Evolutionary conservation across 2,888 invertebrate species (phyloP), one percentile per base, ranked within the genome.

Genomic region (Mesoligia furuncula): DNA sequence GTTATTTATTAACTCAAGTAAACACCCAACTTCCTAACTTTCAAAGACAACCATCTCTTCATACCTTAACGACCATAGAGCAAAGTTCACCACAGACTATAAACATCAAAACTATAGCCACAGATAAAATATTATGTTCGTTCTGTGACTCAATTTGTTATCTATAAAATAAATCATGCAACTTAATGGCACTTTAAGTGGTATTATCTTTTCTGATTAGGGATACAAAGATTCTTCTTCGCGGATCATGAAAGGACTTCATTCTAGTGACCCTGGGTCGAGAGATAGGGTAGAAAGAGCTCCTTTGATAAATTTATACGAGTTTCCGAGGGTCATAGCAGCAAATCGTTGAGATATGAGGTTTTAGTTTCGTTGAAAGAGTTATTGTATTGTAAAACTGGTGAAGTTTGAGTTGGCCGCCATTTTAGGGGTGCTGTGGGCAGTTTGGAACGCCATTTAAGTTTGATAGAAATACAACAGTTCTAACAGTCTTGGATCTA

Each of bases 111-210:
- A 86, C 82, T 84, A 61, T 76, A 66, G 71, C 79, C 68, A 79
- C 75, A 87, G 83, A 87, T 83, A 85, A 79, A 80, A 74, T 79
- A 87, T 75, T 75, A 79, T 83, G 75, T 75, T 72, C 51, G 75
- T 70, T 73, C 69, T 73, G 73, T 83, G 77, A 80, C 85, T 81
- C 81, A 82, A 67, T 62, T 3, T 62, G 65, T 88, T 88, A 88
- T 88, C 88, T 85, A 51, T 51, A 64, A 72, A 90, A 94, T 96
- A 96, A 96, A 96, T 96, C 96, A 96, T 94, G 92, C 88, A 92
- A 88, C 89, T 93, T 95, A 93, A 96, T 91, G 91, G 91, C 91
- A 91, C 91, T 95, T 94, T 95, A 95, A 96, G 95, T 93, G 92
- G 84, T 89, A 92, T 92, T 95, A 95, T 95, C 95, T 92, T 75